phyloP scores from a whole-genome alignment of 2,113 vertebrate genomes.

The Pluvialis apricaria region DNA sequence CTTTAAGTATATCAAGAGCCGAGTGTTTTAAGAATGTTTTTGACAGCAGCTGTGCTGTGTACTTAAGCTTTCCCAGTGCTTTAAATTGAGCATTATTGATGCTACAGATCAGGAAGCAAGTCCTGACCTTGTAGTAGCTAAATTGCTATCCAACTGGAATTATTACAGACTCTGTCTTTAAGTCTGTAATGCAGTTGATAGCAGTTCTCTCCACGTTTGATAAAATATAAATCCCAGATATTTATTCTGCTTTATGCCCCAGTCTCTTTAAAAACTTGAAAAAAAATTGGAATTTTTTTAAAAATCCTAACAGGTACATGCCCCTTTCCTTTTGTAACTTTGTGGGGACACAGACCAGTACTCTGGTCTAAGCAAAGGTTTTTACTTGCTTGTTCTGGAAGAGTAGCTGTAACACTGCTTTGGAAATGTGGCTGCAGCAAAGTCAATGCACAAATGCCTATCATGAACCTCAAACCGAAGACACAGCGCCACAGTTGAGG shows the following conservation, averaged over 20 bases:
- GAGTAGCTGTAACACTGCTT: background rate
- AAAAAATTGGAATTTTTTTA: background rate
- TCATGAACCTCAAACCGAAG: background rate
- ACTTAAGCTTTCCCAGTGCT: constrained; percentile 44
- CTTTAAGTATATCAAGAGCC: background rate
- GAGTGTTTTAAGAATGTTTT: constrained; percentile 41
- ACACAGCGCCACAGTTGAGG: background rate
- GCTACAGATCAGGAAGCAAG: constrained; percentile 3
- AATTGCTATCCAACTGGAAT: background rate
- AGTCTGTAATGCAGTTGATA: background rate
- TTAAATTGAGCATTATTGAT: constrained; percentile 46
- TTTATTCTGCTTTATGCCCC: background rate
- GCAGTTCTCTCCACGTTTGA: background rate
- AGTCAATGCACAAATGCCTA: background rate
- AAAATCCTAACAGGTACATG: background rate
- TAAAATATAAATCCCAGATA: background rate
- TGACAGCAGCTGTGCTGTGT: constrained; percentile 22
- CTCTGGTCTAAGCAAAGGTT: background rate
- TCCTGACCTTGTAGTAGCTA: constrained; percentile 41
- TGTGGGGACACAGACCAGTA: background rate
- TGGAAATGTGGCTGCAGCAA: background rate
- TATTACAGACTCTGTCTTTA: background rate
- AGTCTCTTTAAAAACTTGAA: background rate
- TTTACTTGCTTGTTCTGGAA: background rate
- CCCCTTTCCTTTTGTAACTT: background rate